Percentiles rank a stretch among this genome's conserved stretches.
Evolutionary conservation across 2,888 invertebrate genomes (phyloP).

Genomic region (Agrotis clavis): DNA sequence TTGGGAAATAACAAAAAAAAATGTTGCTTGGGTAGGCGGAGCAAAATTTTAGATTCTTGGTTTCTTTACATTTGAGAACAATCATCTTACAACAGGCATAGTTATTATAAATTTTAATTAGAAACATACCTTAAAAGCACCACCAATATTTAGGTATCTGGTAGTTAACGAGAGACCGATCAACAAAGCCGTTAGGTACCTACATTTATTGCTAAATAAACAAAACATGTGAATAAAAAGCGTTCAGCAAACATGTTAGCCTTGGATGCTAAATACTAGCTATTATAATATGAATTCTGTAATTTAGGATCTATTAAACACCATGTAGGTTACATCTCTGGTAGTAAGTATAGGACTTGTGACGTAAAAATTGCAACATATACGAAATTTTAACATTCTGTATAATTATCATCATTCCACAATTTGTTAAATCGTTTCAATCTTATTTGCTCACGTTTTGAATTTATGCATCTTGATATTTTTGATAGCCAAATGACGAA

Average conservation of each 20-base stretch:
- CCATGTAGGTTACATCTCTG: background rate
- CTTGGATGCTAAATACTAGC: conserved; percentile 30
- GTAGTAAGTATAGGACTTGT: conserved; percentile 1
- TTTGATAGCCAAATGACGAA: background rate
- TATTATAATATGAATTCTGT: conserved; percentile 24
- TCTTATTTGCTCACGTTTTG: background rate
- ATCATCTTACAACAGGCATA: background rate
- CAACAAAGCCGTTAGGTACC: background rate
- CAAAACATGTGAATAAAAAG: conserved; percentile 30
- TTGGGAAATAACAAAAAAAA: too few relatives aligned
- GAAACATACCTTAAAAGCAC: conserved; percentile 28
- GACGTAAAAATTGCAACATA: background rate
- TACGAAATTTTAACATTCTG: background rate
- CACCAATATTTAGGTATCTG: background rate
- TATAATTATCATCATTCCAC: conserved; percentile 2
- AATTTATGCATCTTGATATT: background rate
- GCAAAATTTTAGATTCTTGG: background rate
- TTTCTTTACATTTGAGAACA: background rate
- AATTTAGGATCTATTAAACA: conserved; percentile 31
- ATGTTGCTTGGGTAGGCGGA: background rate
- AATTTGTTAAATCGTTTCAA: background rate
- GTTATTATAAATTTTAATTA: background rate
- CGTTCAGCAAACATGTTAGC: conserved; percentile 30
- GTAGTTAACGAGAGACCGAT: background rate
- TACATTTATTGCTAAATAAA: background rate